These are phyloP conservation scores for Calephelis nemesis DNA, from an alignment of 1,140 invertebrate species.

Conservation along the genomic window DNA sequence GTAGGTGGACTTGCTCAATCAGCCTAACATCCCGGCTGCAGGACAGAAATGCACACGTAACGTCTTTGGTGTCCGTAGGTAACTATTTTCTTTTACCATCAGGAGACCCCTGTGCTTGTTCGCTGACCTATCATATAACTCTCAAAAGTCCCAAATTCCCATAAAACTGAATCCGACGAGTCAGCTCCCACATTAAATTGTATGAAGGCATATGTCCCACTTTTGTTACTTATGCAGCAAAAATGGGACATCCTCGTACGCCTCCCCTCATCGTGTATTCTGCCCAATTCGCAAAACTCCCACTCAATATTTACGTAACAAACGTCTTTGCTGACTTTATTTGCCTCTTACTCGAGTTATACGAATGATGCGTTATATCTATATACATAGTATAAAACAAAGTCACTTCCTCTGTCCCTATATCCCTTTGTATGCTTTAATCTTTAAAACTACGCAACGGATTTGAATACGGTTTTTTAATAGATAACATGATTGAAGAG, in stretches of 20 bases:
- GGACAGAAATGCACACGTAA: no score
- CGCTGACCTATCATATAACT: no score
- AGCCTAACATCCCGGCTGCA: no score
- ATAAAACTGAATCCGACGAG: conserved; percentile 1
- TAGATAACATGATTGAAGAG: no score
- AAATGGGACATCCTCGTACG: conserved; percentile 49
- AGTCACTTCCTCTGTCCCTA: no score
- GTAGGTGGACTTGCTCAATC: no score
- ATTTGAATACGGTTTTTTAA: no score
- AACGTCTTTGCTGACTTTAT: conserved; percentile 65
- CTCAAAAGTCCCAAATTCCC: neutral
- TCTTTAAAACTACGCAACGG: no score
- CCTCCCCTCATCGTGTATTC: conserved; percentile 73
- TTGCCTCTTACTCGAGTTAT: conserved; percentile 36
- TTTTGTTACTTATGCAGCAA: conserved; percentile 53
- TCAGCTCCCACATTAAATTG: conserved; percentile 1
- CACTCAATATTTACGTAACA: conserved; percentile 74
- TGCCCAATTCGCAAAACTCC: conserved; percentile 74
- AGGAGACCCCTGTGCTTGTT: no score
- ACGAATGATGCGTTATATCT: conserved; percentile 31
- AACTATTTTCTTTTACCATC: no score
- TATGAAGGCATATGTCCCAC: conserved; percentile 9
- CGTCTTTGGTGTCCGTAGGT: no score
- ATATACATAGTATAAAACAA: neutral
- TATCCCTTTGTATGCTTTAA: no score